Conservation (phyloP, 1,140 invertebrate species). For the Tetragonula clypearis region DNA sequence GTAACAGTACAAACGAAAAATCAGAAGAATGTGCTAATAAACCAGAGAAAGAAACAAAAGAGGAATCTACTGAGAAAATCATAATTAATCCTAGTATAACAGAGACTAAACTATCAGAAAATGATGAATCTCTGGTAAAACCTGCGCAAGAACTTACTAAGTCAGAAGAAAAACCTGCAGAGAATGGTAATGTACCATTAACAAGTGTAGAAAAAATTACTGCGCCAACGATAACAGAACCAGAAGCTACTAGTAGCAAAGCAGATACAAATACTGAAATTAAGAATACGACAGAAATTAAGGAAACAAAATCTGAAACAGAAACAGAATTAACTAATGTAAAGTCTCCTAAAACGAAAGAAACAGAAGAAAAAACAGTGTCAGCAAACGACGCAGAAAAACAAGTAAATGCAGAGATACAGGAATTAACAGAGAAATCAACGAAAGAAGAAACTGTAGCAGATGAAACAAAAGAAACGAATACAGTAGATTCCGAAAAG, state of each 20-base stretch:
- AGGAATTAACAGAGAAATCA: conserved; percentile 52
- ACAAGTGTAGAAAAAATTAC: conserved; percentile 42
- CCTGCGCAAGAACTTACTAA: conserved; percentile 36
- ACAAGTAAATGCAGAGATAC: conserved; percentile 33
- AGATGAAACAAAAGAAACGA: conserved; percentile 56
- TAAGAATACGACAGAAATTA: conserved; percentile 17
- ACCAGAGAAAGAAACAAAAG: conserved; percentile 59
- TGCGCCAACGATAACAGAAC: conserved; percentile 42
- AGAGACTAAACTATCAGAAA: conserved; percentile 47
- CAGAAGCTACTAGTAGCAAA: conserved; percentile 49
- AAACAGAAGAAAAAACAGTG: conserved; percentile 42
- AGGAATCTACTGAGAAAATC: conserved; percentile 38
- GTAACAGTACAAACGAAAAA: conserved; percentile 49
- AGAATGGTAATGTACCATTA: conserved; percentile 48
- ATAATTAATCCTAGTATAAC: conserved; percentile 36
- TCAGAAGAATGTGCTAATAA: conserved; percentile 41
- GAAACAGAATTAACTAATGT: conserved; percentile 51
- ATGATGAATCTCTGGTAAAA: conserved; percentile 48
- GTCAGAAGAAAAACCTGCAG: conserved; percentile 37
- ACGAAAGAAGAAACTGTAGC: conserved; percentile 59
- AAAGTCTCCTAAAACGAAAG: conserved; percentile 44
- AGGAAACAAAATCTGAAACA: conserved; percentile 41
- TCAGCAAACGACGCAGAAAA: conserved; percentile 34
- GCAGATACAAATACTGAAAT: conserved; percentile 39
- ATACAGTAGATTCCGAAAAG: conserved; percentile 59